Percentiles rank a stretch among this genome's conserved stretches.
Conservation (phyloP, 1,140 invertebrate species). For the Hycleus phaleratus region DNA sequence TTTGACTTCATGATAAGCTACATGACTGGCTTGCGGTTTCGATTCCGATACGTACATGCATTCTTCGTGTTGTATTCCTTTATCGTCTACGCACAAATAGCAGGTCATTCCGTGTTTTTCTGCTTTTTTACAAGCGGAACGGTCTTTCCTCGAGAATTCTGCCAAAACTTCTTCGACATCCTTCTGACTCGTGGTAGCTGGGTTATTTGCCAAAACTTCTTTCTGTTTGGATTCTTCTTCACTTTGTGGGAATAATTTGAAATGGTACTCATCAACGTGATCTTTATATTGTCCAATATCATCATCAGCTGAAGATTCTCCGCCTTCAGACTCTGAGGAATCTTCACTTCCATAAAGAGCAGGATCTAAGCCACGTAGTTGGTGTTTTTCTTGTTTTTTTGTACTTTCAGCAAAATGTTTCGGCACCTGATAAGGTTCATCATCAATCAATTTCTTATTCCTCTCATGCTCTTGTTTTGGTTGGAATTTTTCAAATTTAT, state of each 20-base stretch:
- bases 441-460: slow-evolving; percentile 10
- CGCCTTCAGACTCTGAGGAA: slow-evolving; percentile 14
- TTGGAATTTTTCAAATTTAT: neutral
- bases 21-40: slow-evolving; percentile 48
- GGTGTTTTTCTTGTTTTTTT: neutral
- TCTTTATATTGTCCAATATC: slow-evolving; percentile 1
- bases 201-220: slow-evolving; percentile 41
- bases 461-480: neutral
- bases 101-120: slow-evolving; percentile 66
- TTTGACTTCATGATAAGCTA: slow-evolving; percentile 34
- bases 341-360: slow-evolving; percentile 4
- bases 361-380: neutral
- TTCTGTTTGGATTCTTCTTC: slow-evolving; percentile 36
- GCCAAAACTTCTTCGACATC: slow-evolving; percentile 61
- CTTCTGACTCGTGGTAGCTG: slow-evolving; percentile 46
- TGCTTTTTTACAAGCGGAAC: slow-evolving; percentile 60
- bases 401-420: slow-evolving; percentile 13
- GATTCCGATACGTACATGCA: slow-evolving; percentile 64
- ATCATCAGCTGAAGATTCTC: slow-evolving; percentile 10
- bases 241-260: slow-evolving; percentile 40
- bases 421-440: slow-evolving; percentile 13
- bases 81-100: slow-evolving; percentile 58
- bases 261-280: slow-evolving; percentile 39
- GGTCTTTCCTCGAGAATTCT: slow-evolving; percentile 60
- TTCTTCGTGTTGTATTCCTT: slow-evolving; percentile 61